Evolutionary conservation across 2,797 vertebrate species (phyloP).

Genomic region (Pachyuromys duprasi): DNA sequence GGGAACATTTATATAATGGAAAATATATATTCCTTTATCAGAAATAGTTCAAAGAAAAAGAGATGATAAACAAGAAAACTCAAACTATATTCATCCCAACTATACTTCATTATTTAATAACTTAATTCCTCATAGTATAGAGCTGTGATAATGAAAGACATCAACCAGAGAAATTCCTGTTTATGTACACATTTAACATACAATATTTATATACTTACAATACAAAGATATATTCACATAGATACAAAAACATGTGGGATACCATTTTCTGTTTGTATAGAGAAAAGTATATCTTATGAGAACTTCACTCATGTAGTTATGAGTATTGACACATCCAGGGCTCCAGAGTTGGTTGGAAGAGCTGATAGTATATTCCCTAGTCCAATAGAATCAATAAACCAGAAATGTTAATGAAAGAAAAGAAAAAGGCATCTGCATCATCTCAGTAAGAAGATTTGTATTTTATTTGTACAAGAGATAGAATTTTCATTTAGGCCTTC

Average conservation of each 20-base stretch:
- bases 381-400: background rate
- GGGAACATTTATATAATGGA: background rate
- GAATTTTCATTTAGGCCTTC: background rate
- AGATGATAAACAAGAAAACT: background rate
- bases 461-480: background rate
- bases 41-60: background rate
- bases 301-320: background rate
- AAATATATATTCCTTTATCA: background rate
- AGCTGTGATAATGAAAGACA: background rate
- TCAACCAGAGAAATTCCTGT: background rate
- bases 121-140: background rate
- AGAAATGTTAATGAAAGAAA: background rate
- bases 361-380: background rate
- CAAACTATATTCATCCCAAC: background rate
- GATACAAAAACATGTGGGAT: background rate
- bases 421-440: background rate
- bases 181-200: background rate
- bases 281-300: background rate
- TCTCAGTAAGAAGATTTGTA: background rate
- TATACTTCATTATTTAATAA: background rate
- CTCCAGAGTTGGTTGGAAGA: background rate
- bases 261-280: background rate
- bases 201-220: background rate
- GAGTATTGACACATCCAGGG: background rate
- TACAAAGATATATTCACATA: background rate